A percentile compares a stretch with the other conserved stretches of the same genome.
Evolutionary conservation across 1,140 invertebrate genomes (phyloP).

Genomic region (Tribolium castaneum): DNA sequence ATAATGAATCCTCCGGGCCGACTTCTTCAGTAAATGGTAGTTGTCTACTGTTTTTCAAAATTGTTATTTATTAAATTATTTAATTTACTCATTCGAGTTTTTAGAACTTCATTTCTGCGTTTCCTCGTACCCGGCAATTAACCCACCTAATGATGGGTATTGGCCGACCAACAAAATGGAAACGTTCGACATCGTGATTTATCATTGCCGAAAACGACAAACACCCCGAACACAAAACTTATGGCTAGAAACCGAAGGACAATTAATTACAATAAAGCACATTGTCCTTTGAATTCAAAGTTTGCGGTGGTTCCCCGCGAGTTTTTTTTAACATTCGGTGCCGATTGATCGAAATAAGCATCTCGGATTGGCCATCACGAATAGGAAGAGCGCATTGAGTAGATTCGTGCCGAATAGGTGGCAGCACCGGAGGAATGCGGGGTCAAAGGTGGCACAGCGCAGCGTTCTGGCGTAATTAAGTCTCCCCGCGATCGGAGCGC

Average conservation of each 20-base stretch:
- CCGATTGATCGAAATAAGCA: conserved; percentile 13
- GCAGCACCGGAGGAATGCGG: conserved; percentile 60
- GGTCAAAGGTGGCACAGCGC: conserved; percentile 62
- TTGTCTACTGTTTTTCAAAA: conserved; percentile 58
- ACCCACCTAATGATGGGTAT: conserved; percentile 20
- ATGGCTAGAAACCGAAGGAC: too few species aligned
- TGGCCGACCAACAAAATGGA: conserved; percentile 11
- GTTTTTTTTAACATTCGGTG: background rate
- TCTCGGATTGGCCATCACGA: conserved; percentile 20
- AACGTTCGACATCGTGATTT: conserved; percentile 3
- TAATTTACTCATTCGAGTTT: conserved; percentile 38
- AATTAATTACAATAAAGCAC: too few species aligned
- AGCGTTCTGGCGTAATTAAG: conserved; percentile 63
- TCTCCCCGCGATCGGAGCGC: conserved; percentile 61
- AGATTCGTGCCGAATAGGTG: conserved; percentile 58
- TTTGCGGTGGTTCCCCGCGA: too few species aligned
- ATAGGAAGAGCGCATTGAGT: conserved; percentile 21
- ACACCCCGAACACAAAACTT: background rate
- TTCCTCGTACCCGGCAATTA: conserved; percentile 19
- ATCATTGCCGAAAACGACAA: background rate
- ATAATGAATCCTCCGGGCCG: conserved; percentile 55
- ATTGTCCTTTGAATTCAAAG: too few species aligned
- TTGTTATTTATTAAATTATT: conserved; percentile 57
- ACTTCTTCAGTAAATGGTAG: conserved; percentile 61
- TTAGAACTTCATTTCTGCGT: conserved; percentile 34